Conservation (phyloP, 2,888 invertebrate species). For the Tenthredo amoena region DNA sequence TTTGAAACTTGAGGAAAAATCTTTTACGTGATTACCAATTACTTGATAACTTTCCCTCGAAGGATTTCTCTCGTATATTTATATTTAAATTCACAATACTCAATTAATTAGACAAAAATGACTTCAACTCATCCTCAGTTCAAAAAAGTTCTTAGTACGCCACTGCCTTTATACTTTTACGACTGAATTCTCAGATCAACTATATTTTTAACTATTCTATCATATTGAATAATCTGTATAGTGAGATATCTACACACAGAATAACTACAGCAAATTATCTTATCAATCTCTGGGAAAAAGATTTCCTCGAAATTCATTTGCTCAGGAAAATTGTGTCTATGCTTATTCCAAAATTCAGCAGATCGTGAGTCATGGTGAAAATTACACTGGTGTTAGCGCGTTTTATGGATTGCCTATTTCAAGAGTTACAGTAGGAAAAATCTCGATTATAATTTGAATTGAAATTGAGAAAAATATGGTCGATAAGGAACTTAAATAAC, state of each 20-base stretch:
- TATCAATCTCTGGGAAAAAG: slow-evolving; percentile 29
- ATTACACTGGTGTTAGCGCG: neutral
- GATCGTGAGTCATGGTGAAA: neutral
- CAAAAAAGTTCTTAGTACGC: neutral
- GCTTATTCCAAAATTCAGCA: neutral
- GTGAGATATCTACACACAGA: neutral
- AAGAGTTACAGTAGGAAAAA: neutral
- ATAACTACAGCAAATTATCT: slow-evolving; percentile 9
- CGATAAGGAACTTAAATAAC: slow-evolving; percentile 9
- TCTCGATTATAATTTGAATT: neutral
- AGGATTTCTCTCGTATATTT: neutral
- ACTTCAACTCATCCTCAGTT: neutral
- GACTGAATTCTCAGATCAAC: slow-evolving; percentile 10
- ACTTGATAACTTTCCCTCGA: neutral
- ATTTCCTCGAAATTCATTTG: slow-evolving; percentile 14
- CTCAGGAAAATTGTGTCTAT: neutral
- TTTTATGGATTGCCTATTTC: neutral
- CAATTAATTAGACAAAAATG: neutral
- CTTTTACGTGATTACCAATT: neutral
- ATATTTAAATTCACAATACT: neutral
- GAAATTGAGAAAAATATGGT: neutral
- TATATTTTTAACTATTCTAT: slow-evolving; percentile 32
- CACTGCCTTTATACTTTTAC: neutral
- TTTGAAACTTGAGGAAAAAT: neutral
- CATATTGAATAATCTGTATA: neutral